phyloP scores from a whole-genome alignment of 2,888 invertebrate species.

The Neoaliturus tenellus region DNA sequence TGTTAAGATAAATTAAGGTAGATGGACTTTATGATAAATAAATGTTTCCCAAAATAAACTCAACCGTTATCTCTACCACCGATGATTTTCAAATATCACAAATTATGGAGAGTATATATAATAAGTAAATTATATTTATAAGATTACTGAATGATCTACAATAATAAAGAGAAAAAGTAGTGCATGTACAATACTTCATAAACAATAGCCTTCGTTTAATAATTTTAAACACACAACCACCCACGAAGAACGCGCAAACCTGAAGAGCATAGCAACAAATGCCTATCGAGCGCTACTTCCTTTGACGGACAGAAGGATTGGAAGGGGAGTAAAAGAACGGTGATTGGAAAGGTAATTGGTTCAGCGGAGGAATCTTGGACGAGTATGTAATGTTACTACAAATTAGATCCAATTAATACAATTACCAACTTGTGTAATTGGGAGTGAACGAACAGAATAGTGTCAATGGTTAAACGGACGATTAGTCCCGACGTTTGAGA shows the following conservation, averaged over 20 bases:
- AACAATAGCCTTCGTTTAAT: no score
- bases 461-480: conserved; percentile 27
- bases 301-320: conserved; percentile 6
- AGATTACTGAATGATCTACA: no score
- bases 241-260: not conserved
- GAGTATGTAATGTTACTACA: conserved; percentile 21
- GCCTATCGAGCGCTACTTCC: not conserved
- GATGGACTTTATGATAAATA: no score
- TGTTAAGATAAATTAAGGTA: no score
- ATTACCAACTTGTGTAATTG: conserved; percentile 21
- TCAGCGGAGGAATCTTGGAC: conserved; percentile 8
- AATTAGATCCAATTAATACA: conserved; percentile 44
- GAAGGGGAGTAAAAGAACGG: not conserved
- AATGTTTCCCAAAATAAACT: no score
- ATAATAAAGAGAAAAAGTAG: no score
- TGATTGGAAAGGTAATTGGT: conserved; percentile 35
- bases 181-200: no score
- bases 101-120: no score
- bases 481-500: conserved; percentile 21
- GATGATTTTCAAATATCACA: no score
- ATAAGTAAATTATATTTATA: no score
- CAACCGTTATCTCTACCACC: no score
- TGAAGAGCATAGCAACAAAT: not conserved
- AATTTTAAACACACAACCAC: not conserved
- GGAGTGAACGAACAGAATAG: not conserved